These are phyloP conservation scores for Scaptomyza polygonia DNA, from an alignment of 2,888 invertebrate genomes.

Conservation along the genomic window DNA sequence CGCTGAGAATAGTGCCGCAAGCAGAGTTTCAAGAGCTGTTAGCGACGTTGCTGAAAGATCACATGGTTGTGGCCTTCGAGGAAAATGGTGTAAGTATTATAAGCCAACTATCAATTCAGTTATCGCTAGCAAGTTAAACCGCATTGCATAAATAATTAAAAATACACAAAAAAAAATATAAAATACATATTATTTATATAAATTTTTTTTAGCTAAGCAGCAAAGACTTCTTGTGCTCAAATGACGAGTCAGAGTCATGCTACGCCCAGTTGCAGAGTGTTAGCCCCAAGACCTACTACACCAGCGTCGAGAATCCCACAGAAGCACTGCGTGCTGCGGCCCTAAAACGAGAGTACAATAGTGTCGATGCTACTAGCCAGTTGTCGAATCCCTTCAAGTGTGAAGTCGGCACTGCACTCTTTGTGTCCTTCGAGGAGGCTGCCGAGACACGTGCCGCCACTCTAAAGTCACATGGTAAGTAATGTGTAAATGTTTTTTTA, in stretches of 20 bases:
- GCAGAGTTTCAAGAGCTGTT: conserved; percentile 73
- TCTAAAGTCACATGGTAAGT: conserved; percentile 73
- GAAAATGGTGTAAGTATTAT: conserved; percentile 85
- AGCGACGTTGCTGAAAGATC: conserved; percentile 69
- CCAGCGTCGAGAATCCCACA: conserved; percentile 87
- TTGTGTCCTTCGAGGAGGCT: conserved; percentile 86
- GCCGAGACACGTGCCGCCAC: conserved; percentile 86
- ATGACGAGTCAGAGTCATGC: conserved; percentile 81
- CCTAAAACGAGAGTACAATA: conserved; percentile 80
- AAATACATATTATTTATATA: not conserved
- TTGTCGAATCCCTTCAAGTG: conserved; percentile 76
- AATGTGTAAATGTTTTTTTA: not conserved
- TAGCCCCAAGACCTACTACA: conserved; percentile 85
- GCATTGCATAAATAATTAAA: not conserved
- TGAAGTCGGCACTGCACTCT: conserved; percentile 85
- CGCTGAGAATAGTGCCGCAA: conserved; percentile 71
- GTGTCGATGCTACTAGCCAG: conserved; percentile 68
- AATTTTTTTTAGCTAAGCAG: conserved; percentile 83
- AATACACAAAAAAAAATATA: not conserved
- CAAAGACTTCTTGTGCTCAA: conserved; percentile 85
- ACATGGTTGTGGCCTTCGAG: conserved; percentile 85
- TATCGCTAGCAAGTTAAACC: not conserved
- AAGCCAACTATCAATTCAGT: not conserved
- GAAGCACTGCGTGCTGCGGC: conserved; percentile 86
- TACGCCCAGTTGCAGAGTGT: conserved; percentile 84